A percentile compares a stretch with the other conserved stretches of the same genome.
Conservation (phyloP, 2,797 vertebrate species). For the Coregonus ussuriensis region DNA sequence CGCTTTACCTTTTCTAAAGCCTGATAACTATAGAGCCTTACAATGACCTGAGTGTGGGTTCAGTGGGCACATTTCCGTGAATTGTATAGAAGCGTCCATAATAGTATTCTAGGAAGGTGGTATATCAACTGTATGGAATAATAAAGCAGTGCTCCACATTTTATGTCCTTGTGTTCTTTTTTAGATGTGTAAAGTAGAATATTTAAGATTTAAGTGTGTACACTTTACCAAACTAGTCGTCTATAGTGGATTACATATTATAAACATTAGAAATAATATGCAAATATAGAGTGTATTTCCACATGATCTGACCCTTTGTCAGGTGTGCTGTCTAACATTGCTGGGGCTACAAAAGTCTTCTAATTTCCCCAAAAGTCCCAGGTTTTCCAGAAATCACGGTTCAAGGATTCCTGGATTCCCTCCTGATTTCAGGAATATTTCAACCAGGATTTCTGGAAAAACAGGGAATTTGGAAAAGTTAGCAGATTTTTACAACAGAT, state of each 20-base stretch:
- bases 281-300: too few relatives aligned
- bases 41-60: constrained; percentile 43
- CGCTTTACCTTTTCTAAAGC: constrained; percentile 52
- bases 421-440: not conserved
- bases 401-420: not conserved
- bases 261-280: not conserved
- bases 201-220: not conserved
- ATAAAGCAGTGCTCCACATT: constrained; percentile 77
- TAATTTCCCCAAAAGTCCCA: not conserved
- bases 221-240: not conserved
- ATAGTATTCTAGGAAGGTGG: constrained; percentile 36
- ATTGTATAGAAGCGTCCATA: constrained; percentile 44
- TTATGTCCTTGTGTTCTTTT: not conserved
- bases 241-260: not conserved
- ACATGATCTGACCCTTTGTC: not conserved
- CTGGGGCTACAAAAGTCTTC: not conserved
- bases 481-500: not conserved
- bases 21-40: constrained; percentile 42
- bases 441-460: not conserved
- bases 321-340: not conserved
- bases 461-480: not conserved
- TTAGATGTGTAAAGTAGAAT: not conserved
- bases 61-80: constrained; percentile 26
- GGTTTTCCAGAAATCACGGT: not conserved
- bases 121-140: constrained; percentile 34